Evolutionary conservation across 2,888 invertebrate genomes (phyloP).

Genomic region (Trachelus tabidus): DNA sequence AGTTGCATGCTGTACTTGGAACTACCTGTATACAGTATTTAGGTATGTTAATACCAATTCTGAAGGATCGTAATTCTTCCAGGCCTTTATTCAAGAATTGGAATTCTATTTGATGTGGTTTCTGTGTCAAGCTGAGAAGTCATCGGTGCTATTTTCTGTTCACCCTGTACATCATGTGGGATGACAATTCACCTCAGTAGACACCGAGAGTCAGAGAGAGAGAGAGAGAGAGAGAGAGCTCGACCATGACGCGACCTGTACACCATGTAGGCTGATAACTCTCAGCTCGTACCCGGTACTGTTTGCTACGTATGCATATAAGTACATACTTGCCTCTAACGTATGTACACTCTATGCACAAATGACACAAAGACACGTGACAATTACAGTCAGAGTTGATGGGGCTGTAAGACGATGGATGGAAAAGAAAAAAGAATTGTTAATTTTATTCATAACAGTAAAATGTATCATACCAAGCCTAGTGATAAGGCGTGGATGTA

Average conservation of each 20-base stretch:
- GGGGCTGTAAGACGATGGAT: background rate
- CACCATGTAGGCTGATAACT: background rate
- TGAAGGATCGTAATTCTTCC: background rate
- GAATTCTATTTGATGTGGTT: background rate
- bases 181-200: background rate
- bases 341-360: background rate
- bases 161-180: background rate
- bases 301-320: background rate
- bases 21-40: background rate
- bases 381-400: background rate
- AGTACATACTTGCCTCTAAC: background rate
- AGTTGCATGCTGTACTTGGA: background rate
- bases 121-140: background rate
- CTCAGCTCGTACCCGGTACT: background rate
- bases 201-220: background rate
- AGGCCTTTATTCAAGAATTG: background rate
- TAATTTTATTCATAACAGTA: background rate
- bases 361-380: background rate
- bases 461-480: background rate
- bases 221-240: background rate
- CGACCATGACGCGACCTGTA: background rate
- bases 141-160: background rate
- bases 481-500: background rate
- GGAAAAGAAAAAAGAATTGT: background rate
- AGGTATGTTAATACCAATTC: background rate